Evolutionary conservation across 2,888 invertebrate species (phyloP), one percentile per base, ranked within the genome.

Genomic region (Agrotis segetum): DNA sequence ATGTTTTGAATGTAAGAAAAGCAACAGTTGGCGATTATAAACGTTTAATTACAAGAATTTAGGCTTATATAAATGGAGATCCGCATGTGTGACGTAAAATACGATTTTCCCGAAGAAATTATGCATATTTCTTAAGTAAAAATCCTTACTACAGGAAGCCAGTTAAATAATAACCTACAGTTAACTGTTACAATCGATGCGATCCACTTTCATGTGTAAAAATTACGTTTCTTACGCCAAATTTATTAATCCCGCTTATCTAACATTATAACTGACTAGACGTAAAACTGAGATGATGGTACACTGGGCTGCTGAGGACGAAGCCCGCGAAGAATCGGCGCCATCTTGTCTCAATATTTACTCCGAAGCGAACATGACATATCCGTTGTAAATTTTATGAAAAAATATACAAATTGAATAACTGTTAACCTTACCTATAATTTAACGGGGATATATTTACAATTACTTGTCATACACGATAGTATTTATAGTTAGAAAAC

Each of bases 331-430:
- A 40, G 63, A 53, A 59, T 49, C 56, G 4, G 63, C 64, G 67
- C 40, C 67, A 73, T 61, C 87, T 88, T 82, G 89, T 88, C 91
- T 81, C 88, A 85, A 88, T 90, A 89, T 92, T 94, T 93, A 93
- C 92, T 91, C 90, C 87, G 85, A 92, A 91, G 91, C 91, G 85
- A 90, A 81, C 85, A 85, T 88, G 78, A 82, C 65, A 66, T 82
- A 73, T 89, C 89, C 81, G 73, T 86, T 89, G 83, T 85, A 82
- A 74, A 86, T 85, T 89, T 88, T 91, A 93, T 94, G 94, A 93
- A 94, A 94, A 92, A 95, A 95, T 95, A 93, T 95, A 95, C 95
- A 95, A 94, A 93, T 91, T 88, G 92, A 86, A 81, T 91, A 90
- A 91, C 88, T 89, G 88, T 92, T 40, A 91, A 92, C 88, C 92